A percentile compares a stretch with the other conserved stretches of the same genome.
phyloP scores from a whole-genome alignment of 1,140 invertebrate genomes.

The Brachionus rotundiformis region DNA sequence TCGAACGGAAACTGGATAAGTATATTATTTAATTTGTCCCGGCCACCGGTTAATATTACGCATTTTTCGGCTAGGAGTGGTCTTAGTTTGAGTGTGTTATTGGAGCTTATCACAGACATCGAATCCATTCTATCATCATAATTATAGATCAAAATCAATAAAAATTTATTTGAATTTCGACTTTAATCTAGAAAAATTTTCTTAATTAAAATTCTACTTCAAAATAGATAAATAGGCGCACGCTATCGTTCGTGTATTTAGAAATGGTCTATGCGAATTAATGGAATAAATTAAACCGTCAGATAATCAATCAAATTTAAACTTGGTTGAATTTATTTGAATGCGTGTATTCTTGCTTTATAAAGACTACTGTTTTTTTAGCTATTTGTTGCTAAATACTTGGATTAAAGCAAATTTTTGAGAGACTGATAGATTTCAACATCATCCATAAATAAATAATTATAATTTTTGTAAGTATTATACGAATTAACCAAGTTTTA shows the following conservation, averaged over 20 bases:
- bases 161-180: not conserved
- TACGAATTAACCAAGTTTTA: not conserved
- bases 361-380: constrained; percentile 34
- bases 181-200: not conserved
- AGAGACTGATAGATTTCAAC: constrained; percentile 21
- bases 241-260: not conserved
- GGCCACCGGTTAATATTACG: constrained; percentile 39
- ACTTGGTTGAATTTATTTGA: constrained; percentile 10
- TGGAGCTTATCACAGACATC: constrained; percentile 16
- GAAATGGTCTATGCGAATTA: not conserved
- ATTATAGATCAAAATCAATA: not conserved
- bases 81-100: constrained; percentile 16
- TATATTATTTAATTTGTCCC: constrained; percentile 34
- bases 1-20: constrained; percentile 48
- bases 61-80: constrained; percentile 39
- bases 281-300: constrained; percentile 38
- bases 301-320: constrained; percentile 39
- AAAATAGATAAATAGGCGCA: constrained; percentile 19
- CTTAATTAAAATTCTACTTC: not conserved
- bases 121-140: constrained; percentile 14
- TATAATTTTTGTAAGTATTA: not conserved
- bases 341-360: constrained; percentile 7
- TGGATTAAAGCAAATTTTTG: not conserved
- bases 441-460: constrained; percentile 31
- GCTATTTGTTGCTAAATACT: constrained; percentile 16